Conservation (phyloP, 1,140 invertebrate species). For the Calycopis cecrops region DNA sequence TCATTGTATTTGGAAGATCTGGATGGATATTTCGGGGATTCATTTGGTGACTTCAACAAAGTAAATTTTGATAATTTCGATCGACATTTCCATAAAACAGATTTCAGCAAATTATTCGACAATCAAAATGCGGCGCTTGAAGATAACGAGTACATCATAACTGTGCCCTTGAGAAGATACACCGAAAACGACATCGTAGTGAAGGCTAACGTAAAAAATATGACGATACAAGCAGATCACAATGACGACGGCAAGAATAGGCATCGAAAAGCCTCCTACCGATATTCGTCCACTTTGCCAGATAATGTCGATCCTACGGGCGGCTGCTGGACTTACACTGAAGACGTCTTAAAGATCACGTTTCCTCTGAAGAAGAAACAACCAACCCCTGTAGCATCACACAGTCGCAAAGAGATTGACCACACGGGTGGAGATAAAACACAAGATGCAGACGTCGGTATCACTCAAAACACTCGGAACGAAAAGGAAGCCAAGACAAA, state of each 20-base stretch:
- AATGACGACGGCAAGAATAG: background rate
- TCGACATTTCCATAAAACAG: too few relatives aligned
- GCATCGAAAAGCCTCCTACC: conserved; percentile 2
- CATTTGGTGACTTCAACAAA: too few relatives aligned
- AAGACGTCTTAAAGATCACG: conserved; percentile 36
- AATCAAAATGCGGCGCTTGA: conserved; percentile 24
- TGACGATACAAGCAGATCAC: conserved; percentile 30
- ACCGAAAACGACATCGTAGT: conserved; percentile 31
- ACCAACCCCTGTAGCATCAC: conserved; percentile 1
- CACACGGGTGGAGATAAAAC: conserved; percentile 8
- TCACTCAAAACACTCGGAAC: background rate
- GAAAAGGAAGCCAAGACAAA: too few relatives aligned
- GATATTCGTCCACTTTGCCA: conserved; percentile 18
- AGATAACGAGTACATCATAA: conserved; percentile 29
- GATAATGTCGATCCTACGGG: conserved; percentile 34
- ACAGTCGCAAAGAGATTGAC: conserved; percentile 24
- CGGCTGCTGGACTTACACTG: conserved; percentile 44
- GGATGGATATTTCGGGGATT: background rate
- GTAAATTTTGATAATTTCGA: too few relatives aligned
- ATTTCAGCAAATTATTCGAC: too few relatives aligned
- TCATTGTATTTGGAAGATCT: conserved; percentile 1
- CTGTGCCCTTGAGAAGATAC: conserved; percentile 24
- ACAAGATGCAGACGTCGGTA: conserved; percentile 22
- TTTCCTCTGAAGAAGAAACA: conserved; percentile 29
- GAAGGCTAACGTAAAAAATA: conserved; percentile 26